phyloP scores from a whole-genome alignment of 64 coral and sea anemone genomes.

The Porites lutea region DNA sequence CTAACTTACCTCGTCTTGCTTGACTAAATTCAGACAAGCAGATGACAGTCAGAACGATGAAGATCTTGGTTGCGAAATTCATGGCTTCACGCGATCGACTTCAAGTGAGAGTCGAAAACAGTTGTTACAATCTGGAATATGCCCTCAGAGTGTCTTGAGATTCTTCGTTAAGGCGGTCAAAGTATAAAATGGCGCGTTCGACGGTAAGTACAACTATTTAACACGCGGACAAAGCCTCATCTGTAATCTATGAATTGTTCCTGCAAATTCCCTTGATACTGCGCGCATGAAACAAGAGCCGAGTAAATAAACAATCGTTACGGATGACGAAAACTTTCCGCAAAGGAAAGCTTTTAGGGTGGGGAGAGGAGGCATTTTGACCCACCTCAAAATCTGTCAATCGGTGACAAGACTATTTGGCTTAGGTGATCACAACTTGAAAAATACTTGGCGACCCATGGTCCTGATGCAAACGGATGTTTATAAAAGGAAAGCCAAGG shows the following conservation, averaged over 20 bases:
- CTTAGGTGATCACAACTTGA: background rate
- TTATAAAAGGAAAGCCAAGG: background rate
- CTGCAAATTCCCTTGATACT: conserved; percentile 11
- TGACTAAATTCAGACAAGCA: conserved; percentile 9
- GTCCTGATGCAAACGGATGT: background rate
- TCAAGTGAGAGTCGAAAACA: too few relatives aligned
- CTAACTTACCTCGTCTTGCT: conserved; percentile 8
- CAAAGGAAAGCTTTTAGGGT: background rate
- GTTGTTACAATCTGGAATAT: too few relatives aligned
- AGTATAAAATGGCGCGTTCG: background rate
- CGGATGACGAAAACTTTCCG: conserved; percentile 7
- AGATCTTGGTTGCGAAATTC: conserved; percentile 26
- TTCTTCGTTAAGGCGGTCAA: background rate
- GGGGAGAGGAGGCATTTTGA: background rate
- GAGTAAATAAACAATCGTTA: conserved; percentile 1
- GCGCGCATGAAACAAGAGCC: conserved; percentile 10
- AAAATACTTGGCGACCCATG: background rate
- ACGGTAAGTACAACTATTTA: background rate
- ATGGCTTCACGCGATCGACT: background rate
- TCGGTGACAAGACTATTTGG: background rate
- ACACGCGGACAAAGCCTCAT: background rate
- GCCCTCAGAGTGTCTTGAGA: background rate
- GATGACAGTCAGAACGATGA: conserved; percentile 10
- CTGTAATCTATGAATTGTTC: background rate
- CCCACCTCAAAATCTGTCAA: background rate